Evolutionary conservation across 2,113 vertebrate genomes (phyloP).

Genomic region (Dromas ardeola): DNA sequence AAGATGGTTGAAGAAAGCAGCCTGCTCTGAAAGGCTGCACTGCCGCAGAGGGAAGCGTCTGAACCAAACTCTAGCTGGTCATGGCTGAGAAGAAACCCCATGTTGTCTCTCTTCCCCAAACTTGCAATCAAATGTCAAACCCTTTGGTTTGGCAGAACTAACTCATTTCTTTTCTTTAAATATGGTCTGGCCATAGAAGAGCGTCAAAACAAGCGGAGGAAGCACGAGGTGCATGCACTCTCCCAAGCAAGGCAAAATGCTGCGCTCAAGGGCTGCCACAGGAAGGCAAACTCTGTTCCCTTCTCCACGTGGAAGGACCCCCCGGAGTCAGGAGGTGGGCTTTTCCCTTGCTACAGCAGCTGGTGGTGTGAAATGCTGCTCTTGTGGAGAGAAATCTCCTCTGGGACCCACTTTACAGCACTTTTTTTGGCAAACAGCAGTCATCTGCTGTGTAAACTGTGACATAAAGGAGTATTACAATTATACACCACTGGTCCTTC

Average conservation of each 20-base stretch:
- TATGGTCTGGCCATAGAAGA: neutral
- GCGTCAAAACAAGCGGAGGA: neutral
- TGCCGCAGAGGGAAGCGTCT: rapidly evolving
- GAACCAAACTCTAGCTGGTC: neutral
- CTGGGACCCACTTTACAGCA: neutral
- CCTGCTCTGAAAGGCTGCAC: neutral
- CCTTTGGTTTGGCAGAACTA: neutral
- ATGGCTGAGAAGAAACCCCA: neutral
- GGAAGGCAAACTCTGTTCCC: neutral
- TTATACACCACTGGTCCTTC: neutral
- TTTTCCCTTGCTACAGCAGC: neutral
- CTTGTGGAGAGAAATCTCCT: neutral
- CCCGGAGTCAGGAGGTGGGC: neutral
- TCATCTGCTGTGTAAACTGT: neutral
- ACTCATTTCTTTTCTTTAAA: neutral
- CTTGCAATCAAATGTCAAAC: neutral
- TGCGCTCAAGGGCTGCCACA: neutral
- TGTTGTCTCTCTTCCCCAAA: neutral
- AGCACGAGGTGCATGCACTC: neutral
- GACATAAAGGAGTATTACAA: neutral
- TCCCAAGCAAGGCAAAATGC: rapidly evolving
- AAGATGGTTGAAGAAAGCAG: neutral
- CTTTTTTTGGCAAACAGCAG: neutral
- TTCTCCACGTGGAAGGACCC: neutral
- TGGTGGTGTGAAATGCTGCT: neutral